Evolutionary conservation across 2,888 invertebrate species (phyloP).

Genomic region (Hypomecis punctinalis): DNA sequence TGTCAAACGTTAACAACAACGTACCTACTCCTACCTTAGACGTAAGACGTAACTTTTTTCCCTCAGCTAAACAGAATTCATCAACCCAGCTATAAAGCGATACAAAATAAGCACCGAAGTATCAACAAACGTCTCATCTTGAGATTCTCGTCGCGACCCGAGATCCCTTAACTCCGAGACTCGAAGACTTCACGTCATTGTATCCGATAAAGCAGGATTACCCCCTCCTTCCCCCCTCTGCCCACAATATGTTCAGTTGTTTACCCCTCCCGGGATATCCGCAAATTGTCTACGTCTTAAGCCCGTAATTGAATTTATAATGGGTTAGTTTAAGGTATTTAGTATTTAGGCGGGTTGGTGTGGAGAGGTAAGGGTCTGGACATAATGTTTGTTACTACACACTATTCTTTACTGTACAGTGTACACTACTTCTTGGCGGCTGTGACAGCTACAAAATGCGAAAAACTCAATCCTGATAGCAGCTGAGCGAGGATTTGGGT

Average conservation of each 20-base stretch:
- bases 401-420: no score
- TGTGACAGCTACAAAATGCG: no score
- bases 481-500: no score
- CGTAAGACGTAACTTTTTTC: no score
- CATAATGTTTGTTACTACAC: background rate
- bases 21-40: no score
- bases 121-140: slow-evolving; percentile 1
- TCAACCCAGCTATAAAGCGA: no score
- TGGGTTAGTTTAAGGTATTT: slow-evolving; percentile 79
- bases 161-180: slow-evolving; percentile 26
- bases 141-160: slow-evolving; percentile 10
- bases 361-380: background rate
- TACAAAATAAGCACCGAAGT: background rate
- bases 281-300: slow-evolving; percentile 77
- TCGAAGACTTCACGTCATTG: slow-evolving; percentile 36
- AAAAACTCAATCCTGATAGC: no score
- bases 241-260: slow-evolving; percentile 73
- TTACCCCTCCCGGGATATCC: slow-evolving; percentile 44
- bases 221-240: slow-evolving; percentile 53
- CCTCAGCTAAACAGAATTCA: no score
- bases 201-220: slow-evolving; percentile 70
- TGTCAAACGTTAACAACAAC: no score
- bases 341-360: slow-evolving; percentile 60
- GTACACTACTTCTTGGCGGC: no score
- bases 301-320: slow-evolving; percentile 82